Evolutionary conservation across 92 coral and sea anemone species (phyloP).

Genomic region (Siderastrea radians): DNA sequence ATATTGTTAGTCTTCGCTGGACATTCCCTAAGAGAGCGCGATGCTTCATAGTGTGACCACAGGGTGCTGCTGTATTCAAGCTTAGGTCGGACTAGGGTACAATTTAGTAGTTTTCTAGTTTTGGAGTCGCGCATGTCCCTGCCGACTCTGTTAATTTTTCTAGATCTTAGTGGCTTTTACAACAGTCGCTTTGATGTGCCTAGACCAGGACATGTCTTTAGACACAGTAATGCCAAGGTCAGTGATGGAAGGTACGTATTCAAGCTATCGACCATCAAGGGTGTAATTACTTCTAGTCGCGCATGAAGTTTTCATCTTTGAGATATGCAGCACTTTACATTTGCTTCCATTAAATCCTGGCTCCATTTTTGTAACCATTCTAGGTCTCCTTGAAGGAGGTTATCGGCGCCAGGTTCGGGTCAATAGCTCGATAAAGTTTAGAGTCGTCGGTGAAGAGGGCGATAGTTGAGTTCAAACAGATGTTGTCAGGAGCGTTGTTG

Average conservation of each 20-base stretch:
- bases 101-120: conserved; percentile 50
- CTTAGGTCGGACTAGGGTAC: not conserved
- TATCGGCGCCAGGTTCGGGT: conserved; percentile 23
- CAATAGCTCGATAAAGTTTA: conserved; percentile 50
- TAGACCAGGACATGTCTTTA: conserved; percentile 29
- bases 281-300: conserved; percentile 18
- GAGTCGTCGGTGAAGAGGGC: conserved; percentile 68
- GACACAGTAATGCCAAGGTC: not conserved
- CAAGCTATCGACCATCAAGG: not conserved
- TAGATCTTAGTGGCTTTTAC: conserved; percentile 20
- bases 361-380: conserved; percentile 35
- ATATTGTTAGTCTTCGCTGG: conserved; percentile 37
- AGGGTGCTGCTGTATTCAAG: not conserved
- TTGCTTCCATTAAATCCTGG: conserved; percentile 36
- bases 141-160: conserved; percentile 41
- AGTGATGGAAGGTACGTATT: not conserved
- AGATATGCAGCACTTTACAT: conserved; percentile 44
- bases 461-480: conserved; percentile 2
- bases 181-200: conserved; percentile 36
- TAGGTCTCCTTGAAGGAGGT: conserved; percentile 45
- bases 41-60: not conserved
- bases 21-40: conserved; percentile 42
- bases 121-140: conserved; percentile 16
- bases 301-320: conserved; percentile 27
- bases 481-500: conserved; percentile 3